Base-by-base conservation (phyloP, 2,797 vertebrate genomes). In the Clamator glandarius region DNA sequence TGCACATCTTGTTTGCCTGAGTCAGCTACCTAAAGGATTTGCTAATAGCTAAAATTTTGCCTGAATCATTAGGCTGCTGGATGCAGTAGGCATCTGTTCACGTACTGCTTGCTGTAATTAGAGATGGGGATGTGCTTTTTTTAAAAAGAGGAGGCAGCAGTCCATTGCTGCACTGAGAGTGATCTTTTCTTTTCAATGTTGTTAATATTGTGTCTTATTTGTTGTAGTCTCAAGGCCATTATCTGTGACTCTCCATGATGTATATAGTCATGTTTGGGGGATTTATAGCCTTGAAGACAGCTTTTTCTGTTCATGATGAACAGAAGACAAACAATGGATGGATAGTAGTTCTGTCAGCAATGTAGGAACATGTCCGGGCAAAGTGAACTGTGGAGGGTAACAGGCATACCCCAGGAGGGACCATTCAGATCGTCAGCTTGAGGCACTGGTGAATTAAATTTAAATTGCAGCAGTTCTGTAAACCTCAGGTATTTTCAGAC, bases 1-100 rank as follows among this genome's bases (percentile, higher is more conserved):
- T 83, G 79, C 76, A 68, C 50, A 59, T 93, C 48, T 87, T 16
- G 89, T 91, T 95, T 89, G 95, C 52, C 70, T 84, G 95, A 96
- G 70, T 96, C 89, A 93, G 92, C 89, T 70, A 89, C 44, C 57
- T 80, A 90, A 93, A 95, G 66, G 70, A 77, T 84, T 9, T 82
- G 86, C 80, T 91, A 83, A 73, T 58, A 87, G 59, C 67, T 64
- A 21, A 74, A 95, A 76, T 68, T 93, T 94, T 93, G 75, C 33
- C 81, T 89, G 85, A 87, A 61, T 70, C 70, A 70, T 57, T 61
- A 85, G 87, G 70, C 92, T 92, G 29, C 44, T 70, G 87, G 84
- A 50, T 95, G 36, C 64, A 64, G 52, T 95, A 81, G 86, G 80
- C 77, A 87, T 92, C 88, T 96, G 80, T 79, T 94, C 69, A 25